Base-by-base conservation (phyloP, 2,797 vertebrate species). In the Peromyscus attwateri region DNA sequence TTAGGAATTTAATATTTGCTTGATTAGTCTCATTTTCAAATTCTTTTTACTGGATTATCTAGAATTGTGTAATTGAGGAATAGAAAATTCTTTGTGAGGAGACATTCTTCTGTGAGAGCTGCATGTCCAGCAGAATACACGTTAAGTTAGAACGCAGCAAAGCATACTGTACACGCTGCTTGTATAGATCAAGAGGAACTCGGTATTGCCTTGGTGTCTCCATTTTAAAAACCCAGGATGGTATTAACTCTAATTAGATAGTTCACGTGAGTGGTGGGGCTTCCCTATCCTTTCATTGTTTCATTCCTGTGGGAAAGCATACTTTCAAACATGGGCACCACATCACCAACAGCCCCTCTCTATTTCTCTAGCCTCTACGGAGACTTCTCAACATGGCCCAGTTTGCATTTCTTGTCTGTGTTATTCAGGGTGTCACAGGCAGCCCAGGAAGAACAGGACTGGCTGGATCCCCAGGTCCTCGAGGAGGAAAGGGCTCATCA, bases 401-500 rank as follows among this genome's bases (percentile, higher is more conserved):
- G 5, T 94, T 94, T 92, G 92, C 11, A 83, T 92, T 77, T 92
- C 57, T 95, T 95, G 23, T 92, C 37, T 97, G 66, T 98, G 46
- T 84, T 80, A 14, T 97, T 96, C 96, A 99, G 99, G 99, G 99
- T 96, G 98, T 98, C 60, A 98, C 97, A 97, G 99, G 99, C 87
- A 98, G 91, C 40, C 85, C 96, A 29, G 99, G 99, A 96, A 98
- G 97, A 21, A 97, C 98, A 62, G 99, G 99, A 96, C 97, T 98
- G 89, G 98, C 98, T 94, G 99, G 99, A 89, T 99, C 98, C 98
- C 99, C 99, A 95, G 99, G 99, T 96, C 98, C 96, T 66, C 98
- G 97, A 87, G 99, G 99, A 97, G 98, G 98, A 83, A 97, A 98
- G 46, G 99, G 99, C 85, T 98, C 98, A 92, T 98, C 99, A 96